phyloP scores from a whole-genome alignment of 2,113 vertebrate species.

The Onychorhynchus coronatus region DNA sequence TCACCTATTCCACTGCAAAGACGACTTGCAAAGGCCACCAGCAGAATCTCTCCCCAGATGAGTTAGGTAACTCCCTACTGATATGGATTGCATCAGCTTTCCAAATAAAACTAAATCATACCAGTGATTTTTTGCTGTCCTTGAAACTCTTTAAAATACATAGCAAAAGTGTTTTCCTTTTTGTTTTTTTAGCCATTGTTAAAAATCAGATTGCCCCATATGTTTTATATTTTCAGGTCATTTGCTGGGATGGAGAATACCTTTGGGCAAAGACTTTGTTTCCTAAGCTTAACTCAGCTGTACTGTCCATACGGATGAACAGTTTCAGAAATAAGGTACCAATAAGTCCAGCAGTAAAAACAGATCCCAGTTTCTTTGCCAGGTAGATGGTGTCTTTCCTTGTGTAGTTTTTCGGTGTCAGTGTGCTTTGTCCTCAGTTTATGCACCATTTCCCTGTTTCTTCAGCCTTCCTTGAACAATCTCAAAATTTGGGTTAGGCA shows the following conservation, averaged over 20 bases:
- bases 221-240: conserved; percentile 2
- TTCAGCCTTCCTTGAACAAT: not conserved
- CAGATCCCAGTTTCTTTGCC: not conserved
- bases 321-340: not conserved
- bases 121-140: not conserved
- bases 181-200: not conserved
- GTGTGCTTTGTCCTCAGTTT: not conserved
- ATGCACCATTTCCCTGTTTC: not conserved
- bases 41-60: conserved; percentile 1
- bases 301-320: not conserved
- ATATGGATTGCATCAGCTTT: conserved; percentile 21
- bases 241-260: not conserved
- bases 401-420: not conserved
- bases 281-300: not conserved
- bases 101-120: not conserved
- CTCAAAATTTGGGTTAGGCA: not conserved
- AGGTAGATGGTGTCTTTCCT: not conserved
- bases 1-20: not conserved
- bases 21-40: not conserved
- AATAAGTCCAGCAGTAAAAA: not conserved
- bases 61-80: conserved; percentile 5
- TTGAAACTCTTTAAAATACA: not conserved
- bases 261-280: not conserved
- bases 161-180: not conserved
- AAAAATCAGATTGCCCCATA: not conserved